Conservation (phyloP, 2,113 vertebrate genomes). For the Platycercus adscitus region DNA sequence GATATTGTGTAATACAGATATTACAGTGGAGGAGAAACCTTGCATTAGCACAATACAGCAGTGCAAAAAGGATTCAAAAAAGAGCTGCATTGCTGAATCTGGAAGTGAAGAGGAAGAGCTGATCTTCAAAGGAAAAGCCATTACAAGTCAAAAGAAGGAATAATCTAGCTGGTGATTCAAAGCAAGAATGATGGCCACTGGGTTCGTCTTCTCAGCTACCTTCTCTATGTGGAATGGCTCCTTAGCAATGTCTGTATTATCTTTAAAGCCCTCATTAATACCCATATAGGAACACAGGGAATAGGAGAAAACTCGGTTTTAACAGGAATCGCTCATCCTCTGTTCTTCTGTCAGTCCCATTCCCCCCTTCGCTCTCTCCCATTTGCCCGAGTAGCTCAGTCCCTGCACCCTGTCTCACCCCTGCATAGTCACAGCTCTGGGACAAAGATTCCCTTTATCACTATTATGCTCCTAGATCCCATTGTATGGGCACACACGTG, state of each 20-base stretch:
- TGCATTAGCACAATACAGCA: neutral
- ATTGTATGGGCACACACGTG: rapidly evolving
- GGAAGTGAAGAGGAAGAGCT: neutral
- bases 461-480: neutral
- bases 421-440: neutral
- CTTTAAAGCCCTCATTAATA: neutral
- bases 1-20: neutral
- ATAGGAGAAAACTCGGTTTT: neutral
- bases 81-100: neutral
- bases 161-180: neutral
- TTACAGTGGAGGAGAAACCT: neutral
- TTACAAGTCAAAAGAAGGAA: neutral
- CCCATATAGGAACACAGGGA: neutral
- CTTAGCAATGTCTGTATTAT: neutral
- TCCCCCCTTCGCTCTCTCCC: rapidly evolving
- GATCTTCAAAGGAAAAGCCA: neutral
- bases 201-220: neutral
- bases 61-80: neutral
- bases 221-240: neutral
- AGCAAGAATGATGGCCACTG: neutral
- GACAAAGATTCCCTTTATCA: neutral
- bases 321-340: neutral
- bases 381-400: rapidly evolving
- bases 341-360: neutral
- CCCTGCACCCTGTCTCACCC: neutral